Conservation (phyloP, 2,113 vertebrate species). For the Coregonus clupeaformis region DNA sequence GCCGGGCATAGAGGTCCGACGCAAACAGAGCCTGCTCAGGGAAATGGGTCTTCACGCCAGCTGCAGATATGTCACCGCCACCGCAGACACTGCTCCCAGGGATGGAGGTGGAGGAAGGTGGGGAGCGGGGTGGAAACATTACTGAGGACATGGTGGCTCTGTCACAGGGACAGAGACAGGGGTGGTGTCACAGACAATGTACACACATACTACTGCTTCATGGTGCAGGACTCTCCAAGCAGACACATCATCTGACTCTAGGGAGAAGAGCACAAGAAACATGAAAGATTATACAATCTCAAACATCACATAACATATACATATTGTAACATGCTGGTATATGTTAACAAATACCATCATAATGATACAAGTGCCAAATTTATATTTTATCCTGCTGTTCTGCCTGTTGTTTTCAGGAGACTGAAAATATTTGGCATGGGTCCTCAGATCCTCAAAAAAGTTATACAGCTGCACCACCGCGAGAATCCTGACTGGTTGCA, state of each 20-base stretch:
- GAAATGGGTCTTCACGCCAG: slow-evolving; percentile 40
- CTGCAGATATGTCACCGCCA: slow-evolving; percentile 36
- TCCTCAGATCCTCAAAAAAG: no score
- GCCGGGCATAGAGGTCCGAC: slow-evolving; percentile 84
- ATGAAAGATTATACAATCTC: no score
- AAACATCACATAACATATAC: no score
- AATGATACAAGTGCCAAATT: no score
- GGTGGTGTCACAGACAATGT: slow-evolving; percentile 13
- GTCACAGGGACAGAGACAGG: slow-evolving; percentile 2
- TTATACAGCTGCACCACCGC: no score
- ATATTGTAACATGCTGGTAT: not conserved
- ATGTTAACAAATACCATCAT: not conserved
- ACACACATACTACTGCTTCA: not conserved
- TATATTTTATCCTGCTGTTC: no score
- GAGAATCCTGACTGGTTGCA: no score
- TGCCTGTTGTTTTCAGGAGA: no score
- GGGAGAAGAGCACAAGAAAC: not conserved
- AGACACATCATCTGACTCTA: slow-evolving; percentile 8
- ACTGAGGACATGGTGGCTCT: slow-evolving; percentile 70
- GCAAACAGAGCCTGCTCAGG: slow-evolving; percentile 65
- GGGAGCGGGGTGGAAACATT: slow-evolving; percentile 19
- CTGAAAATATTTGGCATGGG: no score
- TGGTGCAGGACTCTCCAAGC: slow-evolving; percentile 21
- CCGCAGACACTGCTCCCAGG: slow-evolving; percentile 25
- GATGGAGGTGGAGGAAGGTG: slow-evolving; percentile 26